phyloP scores from a whole-genome alignment of 1,140 invertebrate species.

The Sycophaga agraensis region DNA sequence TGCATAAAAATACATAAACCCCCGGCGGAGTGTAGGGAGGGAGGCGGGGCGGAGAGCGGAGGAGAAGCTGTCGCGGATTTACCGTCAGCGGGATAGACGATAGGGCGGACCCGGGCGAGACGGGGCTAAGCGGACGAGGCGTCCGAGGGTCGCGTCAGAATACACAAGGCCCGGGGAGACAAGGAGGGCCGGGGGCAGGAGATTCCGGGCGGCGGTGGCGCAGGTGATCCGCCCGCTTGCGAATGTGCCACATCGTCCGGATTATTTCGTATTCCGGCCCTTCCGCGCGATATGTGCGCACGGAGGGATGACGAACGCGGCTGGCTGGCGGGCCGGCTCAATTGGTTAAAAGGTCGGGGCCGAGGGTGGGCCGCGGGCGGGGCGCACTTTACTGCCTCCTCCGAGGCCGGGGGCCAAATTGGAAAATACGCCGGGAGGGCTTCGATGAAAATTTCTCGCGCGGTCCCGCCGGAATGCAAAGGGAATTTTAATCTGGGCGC shows the following conservation, averaged over 20 bases:
- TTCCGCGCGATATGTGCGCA: background rate
- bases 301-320: background rate
- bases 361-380: too few relatives aligned
- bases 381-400: too few relatives aligned
- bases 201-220: background rate
- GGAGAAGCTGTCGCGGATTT: too few relatives aligned
- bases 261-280: constrained; percentile 16
- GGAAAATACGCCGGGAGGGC: constrained; percentile 8
- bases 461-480: background rate
- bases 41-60: background rate
- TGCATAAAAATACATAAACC: too few relatives aligned
- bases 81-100: too few relatives aligned
- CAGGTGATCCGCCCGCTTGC: background rate
- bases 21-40: too few relatives aligned
- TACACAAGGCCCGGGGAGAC: too few relatives aligned
- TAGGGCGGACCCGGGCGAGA: too few relatives aligned
- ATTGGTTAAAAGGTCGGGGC: background rate
- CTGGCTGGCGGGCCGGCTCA: background rate
- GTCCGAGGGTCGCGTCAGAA: too few relatives aligned
- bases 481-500: constrained; percentile 19
- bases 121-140: too few relatives aligned
- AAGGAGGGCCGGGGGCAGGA: background rate
- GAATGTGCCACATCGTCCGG: constrained; percentile 7
- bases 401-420: background rate
- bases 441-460: background rate